Evolutionary conservation across 1,140 invertebrate genomes (phyloP).

Genomic region (Cotesia glomerata): DNA sequence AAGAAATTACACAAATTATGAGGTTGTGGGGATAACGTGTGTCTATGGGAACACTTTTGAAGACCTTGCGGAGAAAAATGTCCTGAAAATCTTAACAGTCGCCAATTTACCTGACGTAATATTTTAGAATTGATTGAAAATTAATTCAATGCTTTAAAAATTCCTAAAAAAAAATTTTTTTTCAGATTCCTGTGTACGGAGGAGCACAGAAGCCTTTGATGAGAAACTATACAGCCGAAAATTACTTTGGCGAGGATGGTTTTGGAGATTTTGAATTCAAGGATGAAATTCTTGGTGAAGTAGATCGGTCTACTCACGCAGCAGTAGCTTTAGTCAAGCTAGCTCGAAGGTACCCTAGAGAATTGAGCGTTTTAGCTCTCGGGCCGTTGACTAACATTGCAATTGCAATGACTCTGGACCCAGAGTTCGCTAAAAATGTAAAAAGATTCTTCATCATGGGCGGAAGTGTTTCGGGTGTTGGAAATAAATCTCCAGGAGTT

Average conservation of each 20-base stretch:
- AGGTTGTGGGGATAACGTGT: slow-evolving; percentile 67
- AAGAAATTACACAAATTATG: slow-evolving; percentile 45
- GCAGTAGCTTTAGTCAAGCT: slow-evolving; percentile 53
- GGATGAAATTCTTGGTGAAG: slow-evolving; percentile 39
- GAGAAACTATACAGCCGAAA: slow-evolving; percentile 34
- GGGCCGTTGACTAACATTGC: slow-evolving; percentile 72
- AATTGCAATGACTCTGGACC: slow-evolving; percentile 65
- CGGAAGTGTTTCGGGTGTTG: slow-evolving; percentile 64
- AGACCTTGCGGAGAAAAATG: slow-evolving; percentile 66
- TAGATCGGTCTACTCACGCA: slow-evolving; percentile 56
- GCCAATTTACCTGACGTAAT: slow-evolving; percentile 64
- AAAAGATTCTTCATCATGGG: slow-evolving; percentile 69
- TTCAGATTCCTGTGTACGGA: slow-evolving; percentile 62
- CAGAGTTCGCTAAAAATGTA: slow-evolving; percentile 61
- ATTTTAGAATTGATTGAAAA: neutral
- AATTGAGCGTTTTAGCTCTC: slow-evolving; percentile 63
- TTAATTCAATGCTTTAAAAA: neutral
- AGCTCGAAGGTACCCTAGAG: slow-evolving; percentile 55
- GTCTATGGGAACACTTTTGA: slow-evolving; percentile 69
- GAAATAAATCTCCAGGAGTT: slow-evolving; percentile 62
- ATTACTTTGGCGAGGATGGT: slow-evolving; percentile 63
- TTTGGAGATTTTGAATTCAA: slow-evolving; percentile 62
- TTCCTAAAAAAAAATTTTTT: neutral
- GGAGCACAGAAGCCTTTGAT: slow-evolving; percentile 56
- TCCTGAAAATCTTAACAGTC: slow-evolving; percentile 65